Evolutionary conservation across 2,888 invertebrate genomes (phyloP).

Genomic region (Microchrysa polita): DNA sequence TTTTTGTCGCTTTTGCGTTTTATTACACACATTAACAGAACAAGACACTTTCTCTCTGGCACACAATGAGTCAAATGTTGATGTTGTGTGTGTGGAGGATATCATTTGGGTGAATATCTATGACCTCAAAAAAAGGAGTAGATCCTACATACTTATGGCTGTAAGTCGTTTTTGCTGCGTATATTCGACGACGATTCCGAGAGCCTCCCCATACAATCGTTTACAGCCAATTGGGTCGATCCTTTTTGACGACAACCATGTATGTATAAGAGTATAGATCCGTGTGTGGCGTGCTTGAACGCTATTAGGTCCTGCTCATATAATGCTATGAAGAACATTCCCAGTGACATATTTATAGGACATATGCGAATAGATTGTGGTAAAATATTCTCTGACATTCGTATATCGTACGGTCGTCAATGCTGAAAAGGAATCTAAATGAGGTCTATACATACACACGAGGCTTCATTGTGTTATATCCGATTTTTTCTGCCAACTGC

Average conservation of each 20-base stretch:
- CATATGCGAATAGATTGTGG: conserved; percentile 20
- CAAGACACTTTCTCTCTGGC: conserved; percentile 42
- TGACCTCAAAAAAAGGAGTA: conserved; percentile 28
- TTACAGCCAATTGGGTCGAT: neutral
- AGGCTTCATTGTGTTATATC: conserved; percentile 5
- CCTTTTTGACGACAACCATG: neutral
- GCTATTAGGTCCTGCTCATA: conserved; percentile 38
- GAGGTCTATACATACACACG: neutral
- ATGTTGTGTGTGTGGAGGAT: too few species aligned
- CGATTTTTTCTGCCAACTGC: conserved; percentile 11
- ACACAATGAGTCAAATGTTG: neutral
- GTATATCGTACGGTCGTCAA: neutral
- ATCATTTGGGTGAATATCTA: conserved; percentile 2
- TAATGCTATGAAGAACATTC: conserved; percentile 35
- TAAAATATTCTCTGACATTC: conserved; percentile 16
- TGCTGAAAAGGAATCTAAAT: neutral
- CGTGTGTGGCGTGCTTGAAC: conserved; percentile 19
- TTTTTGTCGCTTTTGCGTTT: neutral
- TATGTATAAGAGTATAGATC: neutral
- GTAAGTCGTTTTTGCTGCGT: neutral
- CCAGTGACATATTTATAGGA: conserved; percentile 42
- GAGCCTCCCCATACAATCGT: neutral
- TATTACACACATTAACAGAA: conserved; percentile 41
- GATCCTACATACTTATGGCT: neutral
- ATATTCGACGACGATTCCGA: neutral